These are phyloP conservation scores for Plutella xylostella DNA, from an alignment of 2,888 invertebrate genomes.

Conservation along the genomic window DNA sequence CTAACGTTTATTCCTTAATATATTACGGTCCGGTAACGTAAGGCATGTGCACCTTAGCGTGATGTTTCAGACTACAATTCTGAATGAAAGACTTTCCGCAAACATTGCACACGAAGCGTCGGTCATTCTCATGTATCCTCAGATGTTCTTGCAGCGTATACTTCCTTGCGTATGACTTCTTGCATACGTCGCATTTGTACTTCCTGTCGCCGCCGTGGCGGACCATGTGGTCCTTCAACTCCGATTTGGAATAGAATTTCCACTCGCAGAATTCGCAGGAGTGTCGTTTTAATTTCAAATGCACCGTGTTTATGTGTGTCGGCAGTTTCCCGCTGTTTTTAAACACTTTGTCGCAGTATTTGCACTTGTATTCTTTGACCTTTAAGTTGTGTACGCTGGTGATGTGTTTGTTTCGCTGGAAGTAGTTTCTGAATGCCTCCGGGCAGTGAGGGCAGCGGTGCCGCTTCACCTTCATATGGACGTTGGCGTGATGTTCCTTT, in stretches of 20 bases:
- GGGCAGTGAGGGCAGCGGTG: conserved; percentile 52
- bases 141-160: conserved; percentile 53
- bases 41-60: conserved; percentile 47
- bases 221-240: conserved; percentile 66
- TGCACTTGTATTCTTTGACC: conserved; percentile 51
- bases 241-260: conserved; percentile 64
- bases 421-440: conserved; percentile 52
- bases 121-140: conserved; percentile 53
- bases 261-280: conserved; percentile 63
- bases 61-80: conserved; percentile 51
- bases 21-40: too few relatives aligned
- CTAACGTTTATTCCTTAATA: too few relatives aligned
- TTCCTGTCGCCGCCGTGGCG: conserved; percentile 63
- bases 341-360: conserved; percentile 48
- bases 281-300: conserved; percentile 53
- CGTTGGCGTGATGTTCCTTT: conserved; percentile 58
- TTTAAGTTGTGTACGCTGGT: conserved; percentile 44
- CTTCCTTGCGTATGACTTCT: conserved; percentile 59
- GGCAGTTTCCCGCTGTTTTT: conserved; percentile 47
- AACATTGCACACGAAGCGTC: conserved; percentile 41
- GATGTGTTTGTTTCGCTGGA: conserved; percentile 54
- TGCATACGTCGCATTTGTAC: conserved; percentile 58
- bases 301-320: conserved; percentile 45
- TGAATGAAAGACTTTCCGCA: conserved; percentile 52
- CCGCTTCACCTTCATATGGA: conserved; percentile 55